Evolutionary conservation across 2,113 vertebrate species (phyloP).

Genomic region (Phycodurus eques): DNA sequence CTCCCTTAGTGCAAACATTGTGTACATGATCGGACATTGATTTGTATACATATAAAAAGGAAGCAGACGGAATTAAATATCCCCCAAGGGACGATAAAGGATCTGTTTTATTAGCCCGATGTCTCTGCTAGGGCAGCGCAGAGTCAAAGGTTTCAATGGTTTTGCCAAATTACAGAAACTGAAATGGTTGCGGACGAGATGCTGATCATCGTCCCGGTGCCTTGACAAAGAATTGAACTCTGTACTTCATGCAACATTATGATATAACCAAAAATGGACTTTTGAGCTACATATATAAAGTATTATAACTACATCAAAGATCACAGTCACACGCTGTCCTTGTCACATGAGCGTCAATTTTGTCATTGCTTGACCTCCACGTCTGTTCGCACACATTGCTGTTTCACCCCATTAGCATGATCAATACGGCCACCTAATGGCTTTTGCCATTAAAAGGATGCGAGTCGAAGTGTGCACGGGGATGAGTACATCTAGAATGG

Average conservation of each 20-base stretch:
- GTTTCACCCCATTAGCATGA: conserved; percentile 63
- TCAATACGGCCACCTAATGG: conserved; percentile 59
- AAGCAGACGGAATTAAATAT: background rate
- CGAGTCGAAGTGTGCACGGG: conserved; percentile 1
- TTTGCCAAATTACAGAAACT: too few relatives aligned
- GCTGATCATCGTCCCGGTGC: background rate
- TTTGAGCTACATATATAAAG: background rate
- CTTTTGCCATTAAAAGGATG: conserved; percentile 31
- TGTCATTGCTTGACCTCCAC: conserved; percentile 55
- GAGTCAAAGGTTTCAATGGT: background rate
- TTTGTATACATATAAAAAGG: background rate
- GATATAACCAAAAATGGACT: background rate
- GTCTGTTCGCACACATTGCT: conserved; percentile 45
- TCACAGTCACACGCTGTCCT: conserved; percentile 32
- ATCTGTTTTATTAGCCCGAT: conserved; percentile 5
- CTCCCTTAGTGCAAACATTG: background rate
- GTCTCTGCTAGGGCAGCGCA: background rate
- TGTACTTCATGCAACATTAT: too few relatives aligned
- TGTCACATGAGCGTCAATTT: conserved; percentile 46
- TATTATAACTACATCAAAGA: background rate
- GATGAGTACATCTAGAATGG: background rate
- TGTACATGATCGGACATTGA: background rate
- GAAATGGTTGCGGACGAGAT: background rate
- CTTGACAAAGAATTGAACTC: background rate
- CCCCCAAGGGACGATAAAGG: background rate